Evolutionary conservation across 2,113 vertebrate genomes (phyloP).

Genomic region (Forbesichthys agassizii): DNA sequence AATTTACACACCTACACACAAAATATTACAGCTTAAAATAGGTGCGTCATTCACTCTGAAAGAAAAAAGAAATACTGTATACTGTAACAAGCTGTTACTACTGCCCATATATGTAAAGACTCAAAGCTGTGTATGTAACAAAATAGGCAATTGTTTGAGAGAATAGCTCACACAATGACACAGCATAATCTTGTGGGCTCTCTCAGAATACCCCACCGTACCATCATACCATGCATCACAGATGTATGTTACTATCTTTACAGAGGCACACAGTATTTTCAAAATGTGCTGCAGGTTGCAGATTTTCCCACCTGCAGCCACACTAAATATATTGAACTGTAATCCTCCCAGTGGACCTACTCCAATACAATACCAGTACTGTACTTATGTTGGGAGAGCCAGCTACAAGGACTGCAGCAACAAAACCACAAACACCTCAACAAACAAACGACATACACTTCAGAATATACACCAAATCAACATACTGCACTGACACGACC

Average conservation of each 20-base stretch:
- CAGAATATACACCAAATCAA: not conserved
- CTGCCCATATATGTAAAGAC: not conserved
- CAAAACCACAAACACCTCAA: constrained; percentile 9
- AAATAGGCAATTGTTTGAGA: not conserved
- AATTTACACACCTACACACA: constrained; percentile 8
- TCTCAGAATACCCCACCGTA: too few relatives aligned
- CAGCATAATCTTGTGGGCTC: not conserved
- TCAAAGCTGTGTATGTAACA: not conserved
- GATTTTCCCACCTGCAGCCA: too few relatives aligned
- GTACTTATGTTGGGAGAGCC: too few relatives aligned
- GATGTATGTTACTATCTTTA: too few relatives aligned
- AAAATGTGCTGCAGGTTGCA: too few relatives aligned
- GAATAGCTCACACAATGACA: not conserved
- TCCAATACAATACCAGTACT: too few relatives aligned
- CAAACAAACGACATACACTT: not conserved
- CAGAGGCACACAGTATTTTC: not conserved
- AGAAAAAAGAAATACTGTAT: not conserved
- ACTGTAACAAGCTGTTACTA: not conserved
- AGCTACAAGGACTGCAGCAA: not conserved
- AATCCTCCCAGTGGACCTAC: not conserved
- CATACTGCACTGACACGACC: constrained; percentile 48
- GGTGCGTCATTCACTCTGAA: constrained; percentile 30
- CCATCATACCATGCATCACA: too few relatives aligned
- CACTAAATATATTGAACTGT: not conserved
- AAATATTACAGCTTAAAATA: constrained; percentile 27